Conservation (phyloP, 2,797 vertebrate species). For the Acipenser transmontanus region DNA sequence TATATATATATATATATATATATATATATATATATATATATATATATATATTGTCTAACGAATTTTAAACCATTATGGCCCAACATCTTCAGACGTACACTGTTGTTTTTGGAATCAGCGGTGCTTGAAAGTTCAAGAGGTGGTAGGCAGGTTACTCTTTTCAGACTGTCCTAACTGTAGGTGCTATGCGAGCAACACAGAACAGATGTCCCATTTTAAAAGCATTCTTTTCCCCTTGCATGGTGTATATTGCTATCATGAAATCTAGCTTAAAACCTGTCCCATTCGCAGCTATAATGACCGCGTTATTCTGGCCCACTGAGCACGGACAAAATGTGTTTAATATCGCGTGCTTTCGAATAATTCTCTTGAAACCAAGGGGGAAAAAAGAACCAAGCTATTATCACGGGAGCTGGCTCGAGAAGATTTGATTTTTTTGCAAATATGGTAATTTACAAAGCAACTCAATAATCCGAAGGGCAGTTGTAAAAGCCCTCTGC, state of each 20-base stretch:
- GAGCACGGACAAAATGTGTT: conserved; percentile 92
- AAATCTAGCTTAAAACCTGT: conserved; percentile 96
- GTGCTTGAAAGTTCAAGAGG: conserved; percentile 39
- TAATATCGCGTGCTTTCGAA: conserved; percentile 89
- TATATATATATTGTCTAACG: not conserved
- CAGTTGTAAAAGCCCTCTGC: conserved; percentile 63
- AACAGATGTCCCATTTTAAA: conserved; percentile 97
- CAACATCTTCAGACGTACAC: too few species aligned
- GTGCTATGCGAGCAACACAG: conserved; percentile 69
- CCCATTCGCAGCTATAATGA: conserved; percentile 90
- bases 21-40: not conserved
- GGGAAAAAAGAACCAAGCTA: conserved; percentile 48
- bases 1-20: not conserved
- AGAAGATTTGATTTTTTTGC: conserved; percentile 48
- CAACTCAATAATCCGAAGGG: conserved; percentile 71
- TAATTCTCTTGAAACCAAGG: conserved; percentile 64
- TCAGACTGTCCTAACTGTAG: conserved; percentile 57
- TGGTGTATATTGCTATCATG: conserved; percentile 85
- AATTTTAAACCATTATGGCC: not conserved
- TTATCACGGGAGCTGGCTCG: conserved; percentile 56
- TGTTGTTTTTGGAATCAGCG: too few species aligned
- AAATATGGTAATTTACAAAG: conserved; percentile 78
- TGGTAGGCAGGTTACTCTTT: conserved; percentile 60
- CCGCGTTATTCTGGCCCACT: conserved; percentile 96
- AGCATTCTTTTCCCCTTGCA: conserved; percentile 83